These are phyloP conservation scores for Platyrinchus mystaceus DNA, from an alignment of 2,797 vertebrate genomes.

Conservation along the genomic window DNA sequence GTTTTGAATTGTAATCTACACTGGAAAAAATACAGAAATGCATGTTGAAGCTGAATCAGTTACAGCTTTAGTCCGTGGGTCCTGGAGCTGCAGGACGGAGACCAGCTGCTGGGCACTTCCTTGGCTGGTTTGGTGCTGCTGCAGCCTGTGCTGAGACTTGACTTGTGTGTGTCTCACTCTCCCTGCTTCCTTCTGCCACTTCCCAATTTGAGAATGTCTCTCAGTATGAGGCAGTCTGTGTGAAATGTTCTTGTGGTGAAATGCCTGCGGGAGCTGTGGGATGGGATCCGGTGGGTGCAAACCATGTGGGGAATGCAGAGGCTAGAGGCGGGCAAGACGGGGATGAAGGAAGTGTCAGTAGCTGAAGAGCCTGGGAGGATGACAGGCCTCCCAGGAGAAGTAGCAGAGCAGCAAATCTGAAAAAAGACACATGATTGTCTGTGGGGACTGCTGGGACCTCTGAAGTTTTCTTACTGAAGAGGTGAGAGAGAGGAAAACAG, in stretches of 20 bases:
- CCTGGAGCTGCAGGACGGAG: background rate
- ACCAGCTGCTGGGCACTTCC: background rate
- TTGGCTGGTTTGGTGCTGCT: background rate
- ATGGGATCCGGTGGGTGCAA: background rate
- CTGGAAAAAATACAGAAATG: background rate
- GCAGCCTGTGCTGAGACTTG: background rate
- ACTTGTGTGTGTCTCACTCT: fast-evolving
- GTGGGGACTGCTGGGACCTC: background rate
- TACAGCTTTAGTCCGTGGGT: background rate
- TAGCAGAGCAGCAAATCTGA: background rate
- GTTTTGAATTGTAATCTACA: background rate
- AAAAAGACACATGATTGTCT: background rate
- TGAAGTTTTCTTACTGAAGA: background rate
- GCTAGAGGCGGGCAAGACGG: background rate
- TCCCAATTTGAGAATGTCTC: background rate
- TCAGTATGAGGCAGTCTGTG: background rate
- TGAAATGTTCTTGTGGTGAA: background rate
- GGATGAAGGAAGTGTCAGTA: background rate
- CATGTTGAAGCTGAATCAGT: background rate
- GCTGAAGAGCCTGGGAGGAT: background rate
- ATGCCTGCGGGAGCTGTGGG: background rate
- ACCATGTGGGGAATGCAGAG: background rate
- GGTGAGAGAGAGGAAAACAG: background rate
- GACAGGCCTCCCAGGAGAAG: background rate
- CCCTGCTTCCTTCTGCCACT: background rate